Conservation (phyloP, 1,140 invertebrate genomes). For the Cataglyphis hispanica region DNA sequence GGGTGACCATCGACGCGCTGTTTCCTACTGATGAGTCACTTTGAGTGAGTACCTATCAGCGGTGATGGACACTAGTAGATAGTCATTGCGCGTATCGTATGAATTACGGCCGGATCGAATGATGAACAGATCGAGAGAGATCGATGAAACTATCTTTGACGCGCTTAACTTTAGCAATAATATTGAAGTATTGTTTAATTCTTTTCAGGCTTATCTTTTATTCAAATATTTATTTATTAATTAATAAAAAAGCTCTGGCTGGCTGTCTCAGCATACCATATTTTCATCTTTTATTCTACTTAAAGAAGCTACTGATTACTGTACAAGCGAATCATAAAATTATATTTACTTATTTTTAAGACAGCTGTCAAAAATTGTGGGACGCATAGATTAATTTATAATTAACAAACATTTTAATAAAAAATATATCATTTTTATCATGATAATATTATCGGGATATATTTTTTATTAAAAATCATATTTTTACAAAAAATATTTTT, state of each 20-base stretch:
- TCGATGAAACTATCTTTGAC: constrained; percentile 64
- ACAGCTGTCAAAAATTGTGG: neutral
- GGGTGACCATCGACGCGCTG: constrained; percentile 63
- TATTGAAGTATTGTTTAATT: constrained; percentile 40
- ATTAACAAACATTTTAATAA: neutral
- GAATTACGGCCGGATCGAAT: constrained; percentile 64
- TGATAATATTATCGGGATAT: no score
- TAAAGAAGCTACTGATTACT: neutral
- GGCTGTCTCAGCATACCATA: neutral
- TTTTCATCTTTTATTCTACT: neutral
- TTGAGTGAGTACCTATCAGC: constrained; percentile 63
- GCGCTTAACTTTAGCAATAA: constrained; percentile 68
- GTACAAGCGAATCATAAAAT: neutral
- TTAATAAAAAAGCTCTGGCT: neutral
- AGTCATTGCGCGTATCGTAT: constrained; percentile 68
- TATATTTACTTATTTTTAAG: constrained; percentile 3
- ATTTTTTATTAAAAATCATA: neutral
- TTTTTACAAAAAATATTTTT: no score
- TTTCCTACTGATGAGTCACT: constrained; percentile 74
- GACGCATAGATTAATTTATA: neutral
- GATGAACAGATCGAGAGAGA: constrained; percentile 64
- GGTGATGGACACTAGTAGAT: constrained; percentile 69
- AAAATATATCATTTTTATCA: neutral
- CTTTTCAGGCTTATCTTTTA: neutral
- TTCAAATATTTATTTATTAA: neutral